A percentile compares a stretch with the other conserved stretches of the same genome.
phyloP scores from a whole-genome alignment of 2,888 invertebrate species.

The Agrochola circellaris region DNA sequence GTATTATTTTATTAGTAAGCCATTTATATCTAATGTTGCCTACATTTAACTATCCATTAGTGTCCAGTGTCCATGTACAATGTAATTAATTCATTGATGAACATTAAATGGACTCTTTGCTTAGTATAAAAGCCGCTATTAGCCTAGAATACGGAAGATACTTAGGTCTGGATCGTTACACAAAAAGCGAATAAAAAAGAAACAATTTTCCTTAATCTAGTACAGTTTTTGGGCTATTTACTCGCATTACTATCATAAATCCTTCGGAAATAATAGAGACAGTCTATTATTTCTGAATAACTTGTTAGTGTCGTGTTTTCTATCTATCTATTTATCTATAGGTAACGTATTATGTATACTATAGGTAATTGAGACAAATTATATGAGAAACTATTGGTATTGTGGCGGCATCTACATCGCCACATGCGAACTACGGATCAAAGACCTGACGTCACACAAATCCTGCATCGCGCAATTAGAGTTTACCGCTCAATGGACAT shows the following conservation, averaged over 20 bases:
- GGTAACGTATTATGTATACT: neutral
- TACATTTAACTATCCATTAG: conserved; percentile 18
- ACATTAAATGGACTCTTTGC: conserved; percentile 21
- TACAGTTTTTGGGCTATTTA: conserved; percentile 9
- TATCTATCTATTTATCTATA: neutral
- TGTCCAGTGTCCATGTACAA: conserved; percentile 1
- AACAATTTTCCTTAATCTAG: neutral
- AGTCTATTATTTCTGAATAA: conserved; percentile 8
- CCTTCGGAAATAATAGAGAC: neutral
- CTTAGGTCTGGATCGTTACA: conserved; percentile 51
- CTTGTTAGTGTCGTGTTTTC: neutral
- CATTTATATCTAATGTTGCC: neutral
- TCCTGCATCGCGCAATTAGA: no score
- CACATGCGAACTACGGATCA: no score
- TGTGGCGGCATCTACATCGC: no score
- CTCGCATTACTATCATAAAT: conserved; percentile 8
- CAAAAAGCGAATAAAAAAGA: conserved; percentile 31
- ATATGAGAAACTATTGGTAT: no score
- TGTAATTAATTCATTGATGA: conserved; percentile 28
- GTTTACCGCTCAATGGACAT: no score
- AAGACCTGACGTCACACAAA: no score
- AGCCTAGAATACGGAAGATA: conserved; percentile 31
- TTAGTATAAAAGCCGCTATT: conserved; percentile 48
- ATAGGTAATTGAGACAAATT: neutral
- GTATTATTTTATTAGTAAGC: neutral